Evolutionary conservation across 2,888 invertebrate species (phyloP), one percentile per base, ranked within the genome.

Genomic region (Desoria tigrina): DNA sequence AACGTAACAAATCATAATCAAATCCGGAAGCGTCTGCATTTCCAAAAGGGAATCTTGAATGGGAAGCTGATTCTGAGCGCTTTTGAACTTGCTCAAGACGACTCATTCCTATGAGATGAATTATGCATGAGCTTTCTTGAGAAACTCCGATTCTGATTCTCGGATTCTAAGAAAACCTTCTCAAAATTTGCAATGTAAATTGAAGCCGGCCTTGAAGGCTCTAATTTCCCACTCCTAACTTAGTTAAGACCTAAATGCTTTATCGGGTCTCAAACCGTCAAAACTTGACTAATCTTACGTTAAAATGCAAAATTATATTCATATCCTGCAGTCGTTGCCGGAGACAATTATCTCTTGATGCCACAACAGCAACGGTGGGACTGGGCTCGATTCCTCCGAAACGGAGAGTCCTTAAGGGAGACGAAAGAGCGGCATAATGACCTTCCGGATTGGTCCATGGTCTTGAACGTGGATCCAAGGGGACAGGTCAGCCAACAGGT

Each of bases 301-400:
- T n/a, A n/a, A n/a, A n/a, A n/a, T n/a, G n/a, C n/a, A n/a, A n/a
- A n/a, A n/a, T n/a, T n/a, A n/a, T n/a, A n/a, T n/a, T n/a, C n/a
- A n/a, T n/a, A n/a, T n/a, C n/a, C n/a, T 54, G 16, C 42, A 72
- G 72, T 66, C n/a, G 68, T 70, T 21, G 62, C 73, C 14, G 65
- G 69, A 14, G 61, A 68, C 50, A 68, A 66, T 49, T 68, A 56
- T 49, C 59, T 73, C 16, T 45, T 73, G 9, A 49, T 73, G 45
- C 65, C 70, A 3, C 68, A 70, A 62, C 60, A 68, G 7, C 73
- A 73, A 49, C 51, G 63, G 16, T 73, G 70, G 65, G 61, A 68
- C 42, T 73, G 70, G 70, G 57, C 54, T 23, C 61, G 64, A 53
- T 73, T 70, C 45, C 62, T 69, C 16, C 60, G 65, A 2, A 69